phyloP scores from a whole-genome alignment of 2,888 invertebrate species.

The Atethmia centrago region DNA sequence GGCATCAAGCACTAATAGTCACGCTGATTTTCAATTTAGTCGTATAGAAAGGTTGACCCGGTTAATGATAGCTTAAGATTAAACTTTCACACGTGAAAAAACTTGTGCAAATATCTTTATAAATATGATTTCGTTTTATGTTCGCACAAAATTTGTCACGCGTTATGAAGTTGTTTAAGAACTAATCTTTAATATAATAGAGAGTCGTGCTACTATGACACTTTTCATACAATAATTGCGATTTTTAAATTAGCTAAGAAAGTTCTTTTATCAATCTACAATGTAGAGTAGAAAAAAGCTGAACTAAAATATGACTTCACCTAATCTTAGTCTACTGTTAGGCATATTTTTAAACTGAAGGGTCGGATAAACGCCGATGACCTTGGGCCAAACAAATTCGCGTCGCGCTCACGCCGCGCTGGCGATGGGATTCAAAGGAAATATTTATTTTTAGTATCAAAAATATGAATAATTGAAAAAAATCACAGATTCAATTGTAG shows the following conservation, averaged over 20 bases:
- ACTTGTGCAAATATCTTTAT: slow-evolving; percentile 10
- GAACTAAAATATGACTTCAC: background rate
- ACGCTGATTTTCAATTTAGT: slow-evolving; percentile 50
- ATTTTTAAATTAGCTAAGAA: background rate
- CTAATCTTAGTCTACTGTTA: no score
- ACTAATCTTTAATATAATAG: background rate
- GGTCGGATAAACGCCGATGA: no score
- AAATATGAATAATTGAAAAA: no score
- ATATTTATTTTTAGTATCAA: no score
- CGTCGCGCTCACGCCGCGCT: no score
- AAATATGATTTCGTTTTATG: slow-evolving; percentile 5
- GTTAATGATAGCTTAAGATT: slow-evolving; percentile 38
- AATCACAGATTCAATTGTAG: no score
- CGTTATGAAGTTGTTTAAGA: background rate
- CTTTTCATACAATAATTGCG: background rate
- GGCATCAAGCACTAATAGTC: slow-evolving; percentile 21
- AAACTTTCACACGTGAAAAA: slow-evolving; percentile 48
- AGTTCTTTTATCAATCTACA: slow-evolving; percentile 1
- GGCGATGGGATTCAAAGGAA: no score
- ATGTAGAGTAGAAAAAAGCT: background rate
- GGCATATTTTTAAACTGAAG: no score
- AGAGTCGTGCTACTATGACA: background rate
- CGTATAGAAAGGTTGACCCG: slow-evolving; percentile 44
- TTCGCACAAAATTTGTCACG: background rate
- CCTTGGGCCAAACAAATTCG: no score